Evolutionary conservation across 2,113 vertebrate genomes (phyloP).

Genomic region (Ahaetulla prasina): DNA sequence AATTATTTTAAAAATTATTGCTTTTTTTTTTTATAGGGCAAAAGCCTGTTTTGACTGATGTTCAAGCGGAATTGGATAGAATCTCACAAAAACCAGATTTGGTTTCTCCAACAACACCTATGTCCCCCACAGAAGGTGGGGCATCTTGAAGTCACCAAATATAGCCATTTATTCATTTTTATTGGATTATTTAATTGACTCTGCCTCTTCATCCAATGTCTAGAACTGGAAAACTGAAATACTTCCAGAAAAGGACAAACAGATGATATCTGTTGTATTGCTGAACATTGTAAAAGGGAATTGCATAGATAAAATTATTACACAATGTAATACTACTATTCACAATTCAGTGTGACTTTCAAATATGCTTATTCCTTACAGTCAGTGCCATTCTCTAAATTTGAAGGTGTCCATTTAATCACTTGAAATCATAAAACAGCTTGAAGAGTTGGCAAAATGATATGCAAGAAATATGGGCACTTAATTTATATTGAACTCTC

Average conservation of each 20-base stretch:
- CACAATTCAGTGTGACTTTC: slow-evolving; percentile 60
- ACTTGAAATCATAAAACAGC: slow-evolving; percentile 42
- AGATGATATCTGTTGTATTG: slow-evolving; percentile 62
- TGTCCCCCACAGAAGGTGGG: slow-evolving; percentile 85
- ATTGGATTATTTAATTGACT: slow-evolving; percentile 70
- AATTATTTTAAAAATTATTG: slow-evolving; percentile 8
- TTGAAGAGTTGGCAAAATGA: slow-evolving; percentile 55
- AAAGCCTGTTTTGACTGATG: slow-evolving; percentile 92
- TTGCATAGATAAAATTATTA: slow-evolving; percentile 53
- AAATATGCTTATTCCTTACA: slow-evolving; percentile 56
- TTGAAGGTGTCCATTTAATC: slow-evolving; percentile 52
- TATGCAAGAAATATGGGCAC: slow-evolving; percentile 54
- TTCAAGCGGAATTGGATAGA: slow-evolving; percentile 96
- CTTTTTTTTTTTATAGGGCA: slow-evolving; percentile 75
- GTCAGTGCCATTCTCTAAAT: slow-evolving; percentile 58
- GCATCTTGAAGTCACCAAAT: slow-evolving; percentile 90
- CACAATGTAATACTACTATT: slow-evolving; percentile 57
- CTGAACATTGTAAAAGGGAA: slow-evolving; percentile 67
- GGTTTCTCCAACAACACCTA: slow-evolving; percentile 78
- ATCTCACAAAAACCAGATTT: slow-evolving; percentile 91
- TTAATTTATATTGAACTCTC: slow-evolving; percentile 64
- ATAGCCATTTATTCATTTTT: slow-evolving; percentile 69
- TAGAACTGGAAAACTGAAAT: slow-evolving; percentile 71
- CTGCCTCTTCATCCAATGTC: slow-evolving; percentile 76
- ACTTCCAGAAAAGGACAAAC: slow-evolving; percentile 58